These are phyloP conservation scores for Leucoma salicis DNA, from an alignment of 2,888 invertebrate genomes.

Conservation along the genomic window DNA sequence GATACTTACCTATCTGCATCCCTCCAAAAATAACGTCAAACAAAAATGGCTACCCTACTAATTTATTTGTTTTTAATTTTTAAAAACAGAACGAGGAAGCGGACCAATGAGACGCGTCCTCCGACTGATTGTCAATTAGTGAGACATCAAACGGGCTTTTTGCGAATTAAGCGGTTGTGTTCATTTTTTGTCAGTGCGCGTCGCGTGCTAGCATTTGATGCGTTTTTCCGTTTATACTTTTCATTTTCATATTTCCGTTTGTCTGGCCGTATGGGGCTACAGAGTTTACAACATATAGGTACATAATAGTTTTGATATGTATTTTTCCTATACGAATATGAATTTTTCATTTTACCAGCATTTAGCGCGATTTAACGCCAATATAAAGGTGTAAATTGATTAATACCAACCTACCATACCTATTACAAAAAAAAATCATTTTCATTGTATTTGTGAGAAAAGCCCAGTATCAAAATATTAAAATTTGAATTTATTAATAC, in stretches of 20 bases:
- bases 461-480: too few species aligned
- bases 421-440: too few species aligned
- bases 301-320: conserved; percentile 45
- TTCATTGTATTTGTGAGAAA: too few species aligned
- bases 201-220: conserved; percentile 65
- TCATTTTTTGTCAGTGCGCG: conserved; percentile 73
- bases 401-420: too few species aligned
- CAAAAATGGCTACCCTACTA: conserved; percentile 61
- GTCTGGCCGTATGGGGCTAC: conserved; percentile 57
- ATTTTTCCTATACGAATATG: too few species aligned
- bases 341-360: too few species aligned
- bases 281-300: conserved; percentile 54
- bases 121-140: conserved; percentile 81
- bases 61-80: conserved; percentile 81
- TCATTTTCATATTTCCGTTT: conserved; percentile 81
- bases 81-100: conserved; percentile 74
- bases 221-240: conserved; percentile 77
- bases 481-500: too few species aligned
- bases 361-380: too few species aligned
- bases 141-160: conserved; percentile 81
- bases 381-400: too few species aligned
- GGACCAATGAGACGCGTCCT: conserved; percentile 78
- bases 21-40: conserved; percentile 34
- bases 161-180: conserved; percentile 81
- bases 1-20: conserved; percentile 1